These are phyloP conservation scores for Arrhamphus sclerolepis DNA, from an alignment of 2,797 vertebrate genomes.

Conservation along the genomic window DNA sequence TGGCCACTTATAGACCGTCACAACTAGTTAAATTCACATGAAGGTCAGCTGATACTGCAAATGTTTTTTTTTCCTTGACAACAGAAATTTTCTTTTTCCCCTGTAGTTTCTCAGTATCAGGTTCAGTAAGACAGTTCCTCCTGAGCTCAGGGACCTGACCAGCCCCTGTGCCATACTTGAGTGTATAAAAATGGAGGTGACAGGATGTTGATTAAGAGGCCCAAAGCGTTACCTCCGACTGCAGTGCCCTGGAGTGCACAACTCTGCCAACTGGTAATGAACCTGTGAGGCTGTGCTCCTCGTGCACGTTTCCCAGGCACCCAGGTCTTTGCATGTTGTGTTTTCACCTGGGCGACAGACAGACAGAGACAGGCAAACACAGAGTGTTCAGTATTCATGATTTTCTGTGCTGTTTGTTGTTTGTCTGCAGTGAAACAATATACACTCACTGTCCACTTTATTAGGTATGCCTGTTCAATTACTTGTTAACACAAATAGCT, in stretches of 20 bases:
- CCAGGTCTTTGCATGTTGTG: conserved; percentile 26
- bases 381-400: too few relatives aligned
- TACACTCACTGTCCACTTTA: too few relatives aligned
- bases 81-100: conserved; percentile 29
- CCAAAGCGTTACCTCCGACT: conserved; percentile 51
- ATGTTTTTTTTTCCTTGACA: conserved; percentile 25
- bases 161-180: conserved; percentile 38
- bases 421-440: too few relatives aligned
- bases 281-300: conserved; percentile 40
- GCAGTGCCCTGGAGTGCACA: conserved; percentile 54
- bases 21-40: conserved; percentile 20
- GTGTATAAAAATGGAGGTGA: conserved; percentile 68
- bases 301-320: conserved; percentile 60
- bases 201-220: conserved; percentile 73
- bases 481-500: too few relatives aligned
- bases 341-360: conserved; percentile 20
- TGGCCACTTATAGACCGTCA: neutral
- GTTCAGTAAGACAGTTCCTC: conserved; percentile 39
- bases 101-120: conserved; percentile 16
- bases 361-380: neutral
- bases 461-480: too few relatives aligned
- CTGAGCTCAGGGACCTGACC: conserved; percentile 14
- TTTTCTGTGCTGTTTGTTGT: too few relatives aligned
- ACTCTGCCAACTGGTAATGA: conserved; percentile 62
- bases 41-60: conserved; percentile 17